Evolutionary conservation across 2,797 vertebrate genomes (phyloP), one percentile per base, ranked within the genome.

Genomic region (Myiotriccus ornatus): DNA sequence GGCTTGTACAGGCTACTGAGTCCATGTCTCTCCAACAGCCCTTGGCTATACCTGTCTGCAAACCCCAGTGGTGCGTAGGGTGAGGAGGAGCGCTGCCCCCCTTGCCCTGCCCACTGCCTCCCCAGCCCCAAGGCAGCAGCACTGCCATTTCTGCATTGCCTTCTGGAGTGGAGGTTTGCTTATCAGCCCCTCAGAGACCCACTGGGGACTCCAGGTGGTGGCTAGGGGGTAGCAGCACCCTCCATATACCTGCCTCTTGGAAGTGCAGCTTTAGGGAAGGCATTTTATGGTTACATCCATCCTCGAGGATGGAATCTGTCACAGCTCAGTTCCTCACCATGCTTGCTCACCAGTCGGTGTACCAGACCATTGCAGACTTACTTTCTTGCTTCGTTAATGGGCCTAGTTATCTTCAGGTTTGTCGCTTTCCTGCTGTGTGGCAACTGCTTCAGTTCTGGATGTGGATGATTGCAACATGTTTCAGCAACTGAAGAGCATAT

Each of bases 1-100:
- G 35, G 30, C 16, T 76, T 0, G 0, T 44, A 21, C 35, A 56
- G 50, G 63, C 50, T 93, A 32, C 34, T 22, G 9, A 79, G 50
- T 44, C 16, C 0, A 0, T 41, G 44, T 21, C 30, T 79, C 10
- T 63, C n/a, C 2, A 1, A 21, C 14, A 62, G 70, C n/a, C 57
- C 12, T 24, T 49, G 27, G 65, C 28, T 52, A 16, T 30, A 69
- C 27, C 35, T 56, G 32, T 49, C 74, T 69, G 69, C 81, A 77
- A 60, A 47, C 9, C 41, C 15, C 43, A 44, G 39, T 3, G 1
- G 43, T 2, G 0, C 8, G 6, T 50, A 55, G 53, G 30, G 14
- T 62, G 30, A 84, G 69, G 25, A 84, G 39, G 27, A 27, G 8
- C 32, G 52, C 28, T 2, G 6, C 46, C 5, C 15, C 17, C n/a